A percentile compares a stretch with the other conserved stretches of the same genome.
Evolutionary conservation across 2,888 invertebrate species (phyloP).

Genomic region (Amiota minor): DNA sequence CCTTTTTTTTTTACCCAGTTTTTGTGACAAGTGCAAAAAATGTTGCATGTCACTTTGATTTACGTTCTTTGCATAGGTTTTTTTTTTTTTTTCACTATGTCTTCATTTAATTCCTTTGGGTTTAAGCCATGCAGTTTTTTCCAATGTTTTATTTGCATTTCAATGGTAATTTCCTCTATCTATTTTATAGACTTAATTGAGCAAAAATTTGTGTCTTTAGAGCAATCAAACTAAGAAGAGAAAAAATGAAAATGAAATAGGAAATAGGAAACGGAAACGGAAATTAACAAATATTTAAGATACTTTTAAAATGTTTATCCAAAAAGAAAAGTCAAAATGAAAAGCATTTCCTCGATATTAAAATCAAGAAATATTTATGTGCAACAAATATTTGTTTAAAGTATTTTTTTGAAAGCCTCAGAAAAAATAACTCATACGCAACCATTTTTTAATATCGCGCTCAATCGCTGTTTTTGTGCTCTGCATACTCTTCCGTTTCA

Average conservation of each 20-base stretch:
- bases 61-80: constrained; percentile 51
- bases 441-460: constrained; percentile 59
- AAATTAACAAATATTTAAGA: neutral
- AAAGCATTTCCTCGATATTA: constrained; percentile 56
- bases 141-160: constrained; percentile 51
- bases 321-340: constrained; percentile 21
- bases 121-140: constrained; percentile 39
- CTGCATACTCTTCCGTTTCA: too few species aligned
- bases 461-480: neutral
- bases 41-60: constrained; percentile 61
- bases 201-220: constrained; percentile 39
- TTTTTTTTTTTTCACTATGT: constrained; percentile 1
- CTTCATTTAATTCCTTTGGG: constrained; percentile 5
- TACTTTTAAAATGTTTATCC: neutral
- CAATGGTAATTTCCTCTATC: constrained; percentile 45
- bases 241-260: neutral
- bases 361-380: constrained; percentile 45
- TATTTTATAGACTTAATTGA: constrained; percentile 59
- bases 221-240: constrained; percentile 36
- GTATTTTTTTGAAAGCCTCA: constrained; percentile 37
- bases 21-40: constrained; percentile 33
- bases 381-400: constrained; percentile 61
- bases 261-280: neutral
- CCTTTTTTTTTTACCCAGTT: neutral
- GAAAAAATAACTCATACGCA: constrained; percentile 59